phyloP scores from a whole-genome alignment of 2,888 invertebrate genomes.

The Coelinius sp. region DNA sequence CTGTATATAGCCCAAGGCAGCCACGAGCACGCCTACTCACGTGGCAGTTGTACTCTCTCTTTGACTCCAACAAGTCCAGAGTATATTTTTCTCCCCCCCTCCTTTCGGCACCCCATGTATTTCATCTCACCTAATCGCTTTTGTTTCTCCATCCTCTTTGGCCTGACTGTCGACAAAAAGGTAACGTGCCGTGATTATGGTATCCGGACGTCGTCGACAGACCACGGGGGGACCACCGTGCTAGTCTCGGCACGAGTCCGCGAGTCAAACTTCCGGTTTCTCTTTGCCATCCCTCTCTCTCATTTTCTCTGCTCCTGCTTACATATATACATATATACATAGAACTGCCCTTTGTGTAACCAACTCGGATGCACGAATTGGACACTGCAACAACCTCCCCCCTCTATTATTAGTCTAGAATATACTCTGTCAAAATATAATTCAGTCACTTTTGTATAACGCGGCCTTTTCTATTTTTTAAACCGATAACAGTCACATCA shows the following conservation, averaged over 20 bases:
- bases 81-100: slow-evolving; percentile 14
- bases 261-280: slow-evolving; percentile 29
- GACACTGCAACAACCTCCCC: slow-evolving; percentile 10
- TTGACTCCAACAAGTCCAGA: slow-evolving; percentile 19
- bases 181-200: slow-evolving; percentile 53
- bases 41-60: slow-evolving; percentile 29
- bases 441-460: not conserved
- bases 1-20: slow-evolving; percentile 40
- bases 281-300: slow-evolving; percentile 47
- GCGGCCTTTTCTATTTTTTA: not conserved
- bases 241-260: slow-evolving; percentile 37
- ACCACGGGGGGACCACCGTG: slow-evolving; percentile 48
- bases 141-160: slow-evolving; percentile 37
- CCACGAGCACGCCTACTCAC: slow-evolving; percentile 47
- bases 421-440: slow-evolving; percentile 24
- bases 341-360: slow-evolving; percentile 15
- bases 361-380: slow-evolving; percentile 28
- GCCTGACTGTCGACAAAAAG: slow-evolving; percentile 43
- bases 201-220: slow-evolving; percentile 49
- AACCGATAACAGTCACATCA: not conserved
- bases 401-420: slow-evolving; percentile 27
- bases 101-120: slow-evolving; percentile 27
- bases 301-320: slow-evolving; percentile 1
- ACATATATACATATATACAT: not conserved
- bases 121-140: slow-evolving; percentile 43